A percentile compares a stretch with the other conserved stretches of the same genome.
These are phyloP conservation scores for Oncorhynchus tshawytscha DNA, from an alignment of 2,113 vertebrate genomes.

Conservation along the genomic window DNA sequence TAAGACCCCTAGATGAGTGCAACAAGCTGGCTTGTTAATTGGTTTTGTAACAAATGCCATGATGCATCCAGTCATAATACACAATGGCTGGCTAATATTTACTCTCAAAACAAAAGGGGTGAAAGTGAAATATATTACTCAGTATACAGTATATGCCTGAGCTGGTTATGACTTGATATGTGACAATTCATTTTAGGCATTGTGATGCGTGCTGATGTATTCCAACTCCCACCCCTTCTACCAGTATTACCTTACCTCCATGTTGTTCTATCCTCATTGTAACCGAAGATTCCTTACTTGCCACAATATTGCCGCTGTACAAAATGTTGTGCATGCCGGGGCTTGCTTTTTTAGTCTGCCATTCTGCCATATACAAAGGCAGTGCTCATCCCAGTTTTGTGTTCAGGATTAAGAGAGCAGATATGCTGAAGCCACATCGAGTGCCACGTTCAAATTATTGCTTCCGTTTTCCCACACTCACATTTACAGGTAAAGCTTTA, in stretches of 20 bases:
- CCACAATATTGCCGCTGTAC: conserved; percentile 47
- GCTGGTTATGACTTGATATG: background rate
- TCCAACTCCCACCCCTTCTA: conserved; percentile 19
- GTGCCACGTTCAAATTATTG: conserved; percentile 49
- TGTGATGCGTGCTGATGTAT: background rate
- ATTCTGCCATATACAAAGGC: conserved; percentile 69
- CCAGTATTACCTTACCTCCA: conserved; percentile 36
- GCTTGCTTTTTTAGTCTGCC: conserved; percentile 62
- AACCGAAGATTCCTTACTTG: conserved; percentile 61
- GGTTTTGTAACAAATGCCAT: background rate
- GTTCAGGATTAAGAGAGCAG: conserved; percentile 69
- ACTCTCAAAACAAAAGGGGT: background rate
- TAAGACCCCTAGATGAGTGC: too few species aligned
- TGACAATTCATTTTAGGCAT: background rate
- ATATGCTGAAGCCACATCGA: conserved; percentile 59
- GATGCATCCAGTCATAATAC: background rate
- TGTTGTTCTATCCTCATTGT: conserved; percentile 53
- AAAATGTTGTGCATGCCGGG: conserved; percentile 53
- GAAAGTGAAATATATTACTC: background rate
- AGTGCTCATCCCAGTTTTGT: conserved; percentile 74
- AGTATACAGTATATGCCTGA: background rate
- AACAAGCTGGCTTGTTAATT: too few species aligned
- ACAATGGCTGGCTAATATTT: background rate
- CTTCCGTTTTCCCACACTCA: conserved; percentile 57
- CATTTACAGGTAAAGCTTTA: conserved; percentile 27